Evolutionary conservation across 2,113 vertebrate species (phyloP).

Genomic region (Thomomys bottae): DNA sequence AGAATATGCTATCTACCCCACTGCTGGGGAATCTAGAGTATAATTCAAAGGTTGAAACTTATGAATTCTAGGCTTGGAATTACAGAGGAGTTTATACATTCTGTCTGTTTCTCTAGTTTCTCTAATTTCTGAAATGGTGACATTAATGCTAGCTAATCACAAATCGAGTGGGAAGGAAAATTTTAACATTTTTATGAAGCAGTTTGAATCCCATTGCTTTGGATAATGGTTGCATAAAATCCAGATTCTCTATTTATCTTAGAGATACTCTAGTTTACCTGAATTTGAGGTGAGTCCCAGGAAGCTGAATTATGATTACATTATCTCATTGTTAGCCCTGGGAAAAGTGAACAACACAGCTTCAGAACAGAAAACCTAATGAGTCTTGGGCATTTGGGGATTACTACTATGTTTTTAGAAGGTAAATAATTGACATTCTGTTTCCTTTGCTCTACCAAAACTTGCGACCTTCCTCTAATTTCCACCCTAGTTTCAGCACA

Average conservation of each 20-base stretch:
- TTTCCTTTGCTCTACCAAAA: constrained; percentile 16
- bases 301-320: not conserved
- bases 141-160: not conserved
- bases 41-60: not conserved
- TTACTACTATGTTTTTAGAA: not conserved
- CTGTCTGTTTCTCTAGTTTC: not conserved
- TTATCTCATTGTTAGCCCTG: not conserved
- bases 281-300: not conserved
- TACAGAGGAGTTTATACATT: not conserved
- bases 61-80: not conserved
- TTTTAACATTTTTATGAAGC: not conserved
- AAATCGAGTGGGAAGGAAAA: constrained; percentile 12
- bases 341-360: not conserved
- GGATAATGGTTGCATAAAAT: not conserved
- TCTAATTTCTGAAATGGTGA: constrained; percentile 13
- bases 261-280: not conserved
- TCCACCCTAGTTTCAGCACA: not conserved
- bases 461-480: not conserved
- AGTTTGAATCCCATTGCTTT: not conserved
- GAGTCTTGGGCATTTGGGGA: not conserved
- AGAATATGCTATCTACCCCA: no score
- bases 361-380: not conserved
- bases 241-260: not conserved
- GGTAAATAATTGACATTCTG: constrained; percentile 20
- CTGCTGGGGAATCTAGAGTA: not conserved